Evolutionary conservation across 2,888 invertebrate genomes (phyloP).

Genomic region (Nephrotoma appendiculata): DNA sequence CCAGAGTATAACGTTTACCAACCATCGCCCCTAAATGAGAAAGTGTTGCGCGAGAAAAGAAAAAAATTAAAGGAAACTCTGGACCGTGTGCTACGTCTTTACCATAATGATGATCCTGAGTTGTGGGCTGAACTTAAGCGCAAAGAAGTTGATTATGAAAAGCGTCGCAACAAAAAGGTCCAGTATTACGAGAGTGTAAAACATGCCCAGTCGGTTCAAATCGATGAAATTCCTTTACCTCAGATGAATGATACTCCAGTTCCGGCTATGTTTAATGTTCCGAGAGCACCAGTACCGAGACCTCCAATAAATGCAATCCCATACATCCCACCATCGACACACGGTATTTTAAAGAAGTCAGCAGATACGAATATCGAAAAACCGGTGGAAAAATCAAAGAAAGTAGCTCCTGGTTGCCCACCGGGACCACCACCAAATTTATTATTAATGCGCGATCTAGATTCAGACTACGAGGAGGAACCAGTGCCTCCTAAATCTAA

Average conservation of each 20-base stretch:
- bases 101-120: constrained; percentile 94
- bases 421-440: constrained; percentile 70
- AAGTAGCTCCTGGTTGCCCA: constrained; percentile 75
- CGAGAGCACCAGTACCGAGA: constrained; percentile 27
- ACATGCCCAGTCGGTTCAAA: constrained; percentile 86
- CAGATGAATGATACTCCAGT: constrained; percentile 32
- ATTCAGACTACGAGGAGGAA: constrained; percentile 31
- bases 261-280: constrained; percentile 23
- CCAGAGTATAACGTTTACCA: constrained; percentile 88
- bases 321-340: constrained; percentile 44
- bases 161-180: constrained; percentile 69
- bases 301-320: constrained; percentile 22
- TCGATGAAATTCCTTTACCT: constrained; percentile 91
- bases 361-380: constrained; percentile 34
- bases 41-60: constrained; percentile 90
- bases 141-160: constrained; percentile 86
- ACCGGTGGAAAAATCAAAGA: constrained; percentile 23
- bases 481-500: constrained; percentile 27
- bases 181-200: constrained; percentile 91
- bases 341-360: constrained; percentile 59
- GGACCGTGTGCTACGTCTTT: constrained; percentile 84
- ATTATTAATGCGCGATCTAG: constrained; percentile 45
- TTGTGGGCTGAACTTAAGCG: constrained; percentile 84
- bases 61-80: constrained; percentile 91
- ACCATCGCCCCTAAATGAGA: constrained; percentile 89